Evolutionary conservation across 1,140 invertebrate genomes (phyloP).

Genomic region (Hyles vespertilio): DNA sequence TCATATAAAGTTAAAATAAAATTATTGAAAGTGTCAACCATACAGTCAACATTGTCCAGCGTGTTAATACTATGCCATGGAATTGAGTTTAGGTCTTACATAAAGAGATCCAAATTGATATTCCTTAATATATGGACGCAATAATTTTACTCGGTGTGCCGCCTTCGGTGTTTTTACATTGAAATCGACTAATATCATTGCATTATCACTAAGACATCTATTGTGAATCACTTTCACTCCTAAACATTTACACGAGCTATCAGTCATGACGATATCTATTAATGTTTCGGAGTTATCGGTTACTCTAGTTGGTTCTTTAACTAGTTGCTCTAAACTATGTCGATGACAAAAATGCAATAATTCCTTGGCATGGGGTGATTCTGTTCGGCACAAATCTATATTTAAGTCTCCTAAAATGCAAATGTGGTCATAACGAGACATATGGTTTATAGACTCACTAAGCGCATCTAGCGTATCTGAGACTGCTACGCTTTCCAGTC

Average conservation of each 20-base stretch:
- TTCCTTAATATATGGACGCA: neutral
- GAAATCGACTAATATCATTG: slow-evolving; percentile 9
- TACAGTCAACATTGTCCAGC: neutral
- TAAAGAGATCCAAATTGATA: slow-evolving; percentile 7
- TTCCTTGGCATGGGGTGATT: neutral
- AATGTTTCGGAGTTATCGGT: neutral
- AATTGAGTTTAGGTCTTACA: slow-evolving; percentile 5
- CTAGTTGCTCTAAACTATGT: slow-evolving; percentile 11
- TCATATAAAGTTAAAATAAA: slow-evolving; percentile 5
- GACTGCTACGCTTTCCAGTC: slow-evolving; percentile 14
- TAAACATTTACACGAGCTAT: slow-evolving; percentile 1
- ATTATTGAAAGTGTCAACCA: slow-evolving; percentile 6
- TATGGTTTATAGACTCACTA: slow-evolving; percentile 13
- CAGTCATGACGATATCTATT: slow-evolving; percentile 7
- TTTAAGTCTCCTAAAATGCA: slow-evolving; percentile 24
- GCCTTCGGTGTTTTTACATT: slow-evolving; percentile 9
- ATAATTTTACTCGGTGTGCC: neutral
- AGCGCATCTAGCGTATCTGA: slow-evolving; percentile 10
- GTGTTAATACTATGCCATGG: neutral
- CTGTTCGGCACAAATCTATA: slow-evolving; percentile 13
- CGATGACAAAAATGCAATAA: slow-evolving; percentile 10
- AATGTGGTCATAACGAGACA: slow-evolving; percentile 11
- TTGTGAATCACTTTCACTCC: slow-evolving; percentile 7
- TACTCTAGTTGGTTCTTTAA: slow-evolving; percentile 15
- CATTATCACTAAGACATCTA: slow-evolving; percentile 13